Evolutionary conservation across 2,888 invertebrate species (phyloP).

Genomic region (Epinotia brunnichana): DNA sequence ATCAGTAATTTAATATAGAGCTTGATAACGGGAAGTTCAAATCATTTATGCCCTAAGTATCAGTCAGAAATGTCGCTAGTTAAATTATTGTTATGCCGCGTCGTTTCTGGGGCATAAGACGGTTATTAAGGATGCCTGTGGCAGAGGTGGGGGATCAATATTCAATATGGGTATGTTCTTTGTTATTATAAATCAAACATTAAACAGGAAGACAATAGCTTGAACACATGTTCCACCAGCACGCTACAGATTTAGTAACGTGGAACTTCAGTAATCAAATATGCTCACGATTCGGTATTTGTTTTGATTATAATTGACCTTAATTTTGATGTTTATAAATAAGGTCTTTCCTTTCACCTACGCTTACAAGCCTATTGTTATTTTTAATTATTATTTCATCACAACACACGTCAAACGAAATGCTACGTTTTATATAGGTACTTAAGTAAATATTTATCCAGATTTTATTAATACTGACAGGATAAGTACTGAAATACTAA

Average conservation of each 20-base stretch:
- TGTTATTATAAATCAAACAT: constrained; percentile 41
- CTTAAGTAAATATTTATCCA: background rate
- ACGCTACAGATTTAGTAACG: background rate
- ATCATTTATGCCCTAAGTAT: constrained; percentile 55
- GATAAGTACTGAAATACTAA: background rate
- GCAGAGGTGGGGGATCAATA: constrained; percentile 83
- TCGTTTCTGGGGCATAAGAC: constrained; percentile 72
- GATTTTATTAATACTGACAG: background rate
- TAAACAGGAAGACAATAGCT: constrained; percentile 3
- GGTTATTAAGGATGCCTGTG: constrained; percentile 83
- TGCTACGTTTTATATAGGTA: background rate
- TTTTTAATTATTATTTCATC: background rate
- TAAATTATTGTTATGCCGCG: constrained; percentile 61
- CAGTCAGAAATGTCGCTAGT: constrained; percentile 60
- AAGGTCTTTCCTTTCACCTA: constrained; percentile 32
- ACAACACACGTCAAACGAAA: background rate
- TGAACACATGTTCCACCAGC: constrained; percentile 14
- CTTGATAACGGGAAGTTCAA: constrained; percentile 20
- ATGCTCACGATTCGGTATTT: background rate
- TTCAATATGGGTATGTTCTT: constrained; percentile 83
- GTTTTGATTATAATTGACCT: constrained; percentile 24
- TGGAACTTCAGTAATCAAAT: background rate
- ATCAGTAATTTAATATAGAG: constrained; percentile 27
- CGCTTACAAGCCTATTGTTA: background rate
- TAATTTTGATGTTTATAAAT: constrained; percentile 25